These are phyloP conservation scores for Tetrax tetrax DNA, from an alignment of 2,113 vertebrate genomes.

Conservation along the genomic window DNA sequence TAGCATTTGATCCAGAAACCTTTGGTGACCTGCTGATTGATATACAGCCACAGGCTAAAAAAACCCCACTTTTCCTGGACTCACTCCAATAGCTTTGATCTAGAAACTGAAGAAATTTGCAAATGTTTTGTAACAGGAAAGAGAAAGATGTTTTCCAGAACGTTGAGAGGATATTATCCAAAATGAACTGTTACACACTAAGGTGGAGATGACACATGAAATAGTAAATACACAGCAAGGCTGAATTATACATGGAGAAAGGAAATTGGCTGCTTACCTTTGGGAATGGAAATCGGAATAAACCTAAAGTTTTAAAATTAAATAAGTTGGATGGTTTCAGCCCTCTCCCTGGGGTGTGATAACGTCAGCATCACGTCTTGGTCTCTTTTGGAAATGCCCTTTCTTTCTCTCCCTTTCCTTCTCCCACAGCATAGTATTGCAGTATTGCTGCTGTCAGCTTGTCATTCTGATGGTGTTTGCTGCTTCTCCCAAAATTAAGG, in stretches of 20 bases:
- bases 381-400: background rate
- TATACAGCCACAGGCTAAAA: background rate
- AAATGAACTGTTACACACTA: background rate
- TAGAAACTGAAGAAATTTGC: conserved; percentile 3
- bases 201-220: background rate
- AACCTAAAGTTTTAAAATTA: background rate
- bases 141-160: background rate
- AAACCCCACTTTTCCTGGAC: background rate
- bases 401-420: background rate
- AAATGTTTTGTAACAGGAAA: background rate
- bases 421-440: background rate
- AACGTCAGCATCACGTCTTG: background rate
- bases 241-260: conserved; percentile 1
- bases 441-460: background rate
- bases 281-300: background rate
- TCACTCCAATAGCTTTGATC: conserved; percentile 1
- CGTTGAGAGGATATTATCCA: background rate
- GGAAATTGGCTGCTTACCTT: conserved; percentile 10
- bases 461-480: background rate
- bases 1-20: conserved; percentile 28
- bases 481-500: background rate
- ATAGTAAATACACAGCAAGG: background rate
- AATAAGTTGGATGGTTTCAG: background rate
- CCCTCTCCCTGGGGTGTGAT: background rate
- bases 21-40: background rate